phyloP scores from a whole-genome alignment of 1,140 invertebrate species.

The Pollicipes pollicipes region DNA sequence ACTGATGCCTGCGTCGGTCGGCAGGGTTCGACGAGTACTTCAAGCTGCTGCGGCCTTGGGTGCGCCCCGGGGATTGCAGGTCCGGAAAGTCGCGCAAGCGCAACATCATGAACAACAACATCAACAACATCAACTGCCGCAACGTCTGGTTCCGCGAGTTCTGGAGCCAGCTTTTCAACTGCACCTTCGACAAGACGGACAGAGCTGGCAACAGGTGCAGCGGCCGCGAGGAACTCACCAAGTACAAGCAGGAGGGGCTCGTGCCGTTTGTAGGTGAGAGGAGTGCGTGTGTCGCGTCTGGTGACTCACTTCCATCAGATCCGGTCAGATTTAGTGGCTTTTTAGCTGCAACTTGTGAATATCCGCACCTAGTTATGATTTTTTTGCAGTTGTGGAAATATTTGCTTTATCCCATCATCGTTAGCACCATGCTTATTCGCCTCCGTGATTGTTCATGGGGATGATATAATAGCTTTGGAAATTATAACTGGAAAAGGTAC shows the following conservation, averaged over 20 bases:
- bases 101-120: conserved; percentile 21
- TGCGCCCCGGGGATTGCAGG: conserved; percentile 29
- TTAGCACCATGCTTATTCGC: too few relatives aligned
- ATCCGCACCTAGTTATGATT: too few relatives aligned
- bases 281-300: too few relatives aligned
- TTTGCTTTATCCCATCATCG: too few relatives aligned
- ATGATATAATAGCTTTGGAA: too few relatives aligned
- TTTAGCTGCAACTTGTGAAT: too few relatives aligned
- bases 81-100: conserved; percentile 16
- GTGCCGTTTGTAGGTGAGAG: conserved; percentile 47
- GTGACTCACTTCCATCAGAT: too few relatives aligned
- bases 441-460: too few relatives aligned
- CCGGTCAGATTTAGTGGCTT: too few relatives aligned
- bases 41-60: conserved; percentile 33
- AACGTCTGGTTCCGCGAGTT: conserved; percentile 53
- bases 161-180: conserved; percentile 52
- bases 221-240: conserved; percentile 25
- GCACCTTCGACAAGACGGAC: conserved; percentile 31
- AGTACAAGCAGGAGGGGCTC: conserved; percentile 48
- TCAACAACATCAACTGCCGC: conserved; percentile 40
- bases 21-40: conserved; percentile 43
- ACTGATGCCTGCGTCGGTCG: too few relatives aligned
- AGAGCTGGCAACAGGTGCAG: conserved; percentile 17
- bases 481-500: too few relatives aligned
- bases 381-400: too few relatives aligned